A percentile compares a stretch with the other conserved stretches of the same genome.
Conservation (phyloP, 1,140 invertebrate genomes). For the Hyphantria cunea region DNA sequence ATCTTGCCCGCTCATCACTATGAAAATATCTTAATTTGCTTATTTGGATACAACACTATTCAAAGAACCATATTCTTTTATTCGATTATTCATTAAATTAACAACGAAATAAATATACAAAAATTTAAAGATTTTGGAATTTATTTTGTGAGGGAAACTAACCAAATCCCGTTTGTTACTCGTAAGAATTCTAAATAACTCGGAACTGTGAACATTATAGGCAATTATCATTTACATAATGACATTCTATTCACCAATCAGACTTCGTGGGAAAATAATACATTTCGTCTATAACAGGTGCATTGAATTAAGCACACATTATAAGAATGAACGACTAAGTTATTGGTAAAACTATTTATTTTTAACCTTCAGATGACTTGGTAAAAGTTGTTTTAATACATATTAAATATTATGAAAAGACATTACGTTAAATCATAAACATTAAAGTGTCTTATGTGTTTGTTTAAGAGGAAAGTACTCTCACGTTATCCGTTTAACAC, state of each 20-base stretch:
- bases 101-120: not conserved
- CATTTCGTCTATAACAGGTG: slow-evolving; percentile 14
- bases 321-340: slow-evolving; percentile 21
- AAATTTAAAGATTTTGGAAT: too few relatives aligned
- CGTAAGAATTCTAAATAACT: not conserved
- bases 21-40: not conserved
- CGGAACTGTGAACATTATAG: slow-evolving; percentile 11
- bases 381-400: slow-evolving; percentile 4
- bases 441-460: too few relatives aligned
- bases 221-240: slow-evolving; percentile 35
- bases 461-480: too few relatives aligned
- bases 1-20: too few relatives aligned
- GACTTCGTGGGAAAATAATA: slow-evolving; percentile 29
- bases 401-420: not conserved
- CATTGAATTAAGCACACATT: slow-evolving; percentile 33
- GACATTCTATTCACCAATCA: slow-evolving; percentile 23
- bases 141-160: too few relatives aligned
- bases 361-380: not conserved
- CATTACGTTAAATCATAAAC: too few relatives aligned
- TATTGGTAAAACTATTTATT: slow-evolving; percentile 28
- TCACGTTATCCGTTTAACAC: too few relatives aligned
- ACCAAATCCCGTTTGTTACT: too few relatives aligned
- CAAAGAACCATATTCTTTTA: not conserved
- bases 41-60: not conserved
- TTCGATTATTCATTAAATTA: not conserved